Conservation (phyloP, 2,113 vertebrate genomes). For the Halcyon malimbica region DNA sequence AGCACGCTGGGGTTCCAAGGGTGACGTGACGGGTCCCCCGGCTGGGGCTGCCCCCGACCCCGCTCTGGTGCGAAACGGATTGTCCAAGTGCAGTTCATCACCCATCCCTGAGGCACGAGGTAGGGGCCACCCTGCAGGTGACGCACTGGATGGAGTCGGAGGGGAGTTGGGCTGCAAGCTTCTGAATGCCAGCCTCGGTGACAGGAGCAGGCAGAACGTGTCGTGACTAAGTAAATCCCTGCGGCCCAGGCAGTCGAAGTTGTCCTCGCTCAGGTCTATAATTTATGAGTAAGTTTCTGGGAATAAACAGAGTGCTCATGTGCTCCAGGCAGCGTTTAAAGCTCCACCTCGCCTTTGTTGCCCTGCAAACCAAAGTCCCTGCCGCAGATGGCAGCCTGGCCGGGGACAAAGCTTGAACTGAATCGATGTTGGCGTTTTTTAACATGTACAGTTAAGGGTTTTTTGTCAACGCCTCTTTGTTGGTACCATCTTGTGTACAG, state of each 20-base stretch:
- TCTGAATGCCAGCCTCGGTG: not conserved
- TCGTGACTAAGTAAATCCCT: not conserved
- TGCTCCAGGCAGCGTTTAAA: not conserved
- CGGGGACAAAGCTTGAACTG: not conserved
- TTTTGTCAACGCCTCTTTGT: not conserved
- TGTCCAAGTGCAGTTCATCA: not conserved
- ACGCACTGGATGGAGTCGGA: not conserved
- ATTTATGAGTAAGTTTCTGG: not conserved
- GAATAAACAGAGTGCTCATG: not conserved
- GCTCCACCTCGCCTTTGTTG: not conserved
- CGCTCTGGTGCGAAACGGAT: not conserved
- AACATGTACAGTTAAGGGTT: not conserved
- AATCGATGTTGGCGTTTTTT: not conserved
- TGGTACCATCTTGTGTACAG: not conserved
- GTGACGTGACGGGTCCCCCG: fast-evolving
- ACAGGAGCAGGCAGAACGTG: not conserved
- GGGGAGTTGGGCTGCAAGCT: not conserved
- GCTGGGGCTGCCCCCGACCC: not conserved
- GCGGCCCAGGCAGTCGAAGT: not conserved
- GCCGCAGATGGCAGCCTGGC: not conserved
- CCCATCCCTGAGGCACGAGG: fast-evolving
- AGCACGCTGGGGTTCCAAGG: not conserved
- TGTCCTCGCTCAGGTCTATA: not conserved
- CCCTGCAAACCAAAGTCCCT: not conserved
- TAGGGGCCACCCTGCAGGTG: not conserved